Conservation (phyloP, 1,140 invertebrate species). For the Formica selysi region DNA sequence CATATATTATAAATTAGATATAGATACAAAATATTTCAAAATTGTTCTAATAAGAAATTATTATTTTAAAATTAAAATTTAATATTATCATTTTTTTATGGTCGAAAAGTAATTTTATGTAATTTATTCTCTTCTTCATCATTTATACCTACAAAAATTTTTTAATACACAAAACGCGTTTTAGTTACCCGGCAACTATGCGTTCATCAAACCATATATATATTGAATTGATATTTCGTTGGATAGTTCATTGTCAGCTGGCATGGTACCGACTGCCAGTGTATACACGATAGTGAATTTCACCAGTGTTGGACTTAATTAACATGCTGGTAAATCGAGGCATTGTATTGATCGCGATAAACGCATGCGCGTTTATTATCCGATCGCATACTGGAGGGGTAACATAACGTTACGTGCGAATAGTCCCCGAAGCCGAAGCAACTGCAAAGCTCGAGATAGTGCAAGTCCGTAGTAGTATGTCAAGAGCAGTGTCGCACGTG, state of each 20-base stretch:
- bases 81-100: no score
- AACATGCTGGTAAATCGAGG: conserved; percentile 51
- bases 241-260: conserved; percentile 26
- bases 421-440: conserved; percentile 52
- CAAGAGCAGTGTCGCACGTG: conserved; percentile 64
- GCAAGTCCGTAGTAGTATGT: conserved; percentile 51
- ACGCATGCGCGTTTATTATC: conserved; percentile 72
- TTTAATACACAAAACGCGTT: no score
- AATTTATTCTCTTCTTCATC: background rate
- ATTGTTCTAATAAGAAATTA: no score
- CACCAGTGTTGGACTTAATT: conserved; percentile 13
- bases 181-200: no score
- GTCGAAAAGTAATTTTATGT: no score
- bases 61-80: no score
- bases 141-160: no score
- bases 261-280: conserved; percentile 38
- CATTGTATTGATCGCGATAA: conserved; percentile 69
- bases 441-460: conserved; percentile 53
- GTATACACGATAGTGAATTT: background rate
- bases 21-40: no score
- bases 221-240: background rate
- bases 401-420: conserved; percentile 49
- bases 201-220: background rate
- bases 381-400: conserved; percentile 65
- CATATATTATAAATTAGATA: no score